Conservation (phyloP, 2,113 vertebrate genomes). For the Peucedramus taeniatus region DNA sequence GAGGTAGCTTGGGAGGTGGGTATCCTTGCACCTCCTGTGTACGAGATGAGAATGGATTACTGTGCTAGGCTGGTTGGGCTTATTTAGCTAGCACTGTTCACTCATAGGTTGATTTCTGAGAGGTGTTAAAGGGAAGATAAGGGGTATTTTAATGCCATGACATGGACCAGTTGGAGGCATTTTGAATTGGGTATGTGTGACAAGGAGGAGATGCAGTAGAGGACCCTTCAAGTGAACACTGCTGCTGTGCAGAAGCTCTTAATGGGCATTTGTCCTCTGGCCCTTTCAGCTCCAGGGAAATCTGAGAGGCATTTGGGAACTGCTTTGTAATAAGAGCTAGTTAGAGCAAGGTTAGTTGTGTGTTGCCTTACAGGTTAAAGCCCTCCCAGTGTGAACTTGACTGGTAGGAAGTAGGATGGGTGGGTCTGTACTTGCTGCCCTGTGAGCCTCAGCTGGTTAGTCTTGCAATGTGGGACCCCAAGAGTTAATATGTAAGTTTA, state of each 20-base stretch:
- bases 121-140: neutral
- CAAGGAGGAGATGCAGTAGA: neutral
- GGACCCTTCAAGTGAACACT: neutral
- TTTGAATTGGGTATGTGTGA: neutral
- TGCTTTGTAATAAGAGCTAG: neutral
- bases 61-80: neutral
- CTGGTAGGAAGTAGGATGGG: neutral
- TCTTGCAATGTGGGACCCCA: rapidly evolving
- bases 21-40: neutral
- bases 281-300: neutral
- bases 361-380: neutral
- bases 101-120: neutral
- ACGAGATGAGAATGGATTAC: neutral
- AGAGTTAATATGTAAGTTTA: neutral
- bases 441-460: neutral
- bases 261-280: neutral
- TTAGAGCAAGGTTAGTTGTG: neutral
- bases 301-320: neutral
- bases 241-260: neutral
- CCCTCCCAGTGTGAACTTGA: neutral
- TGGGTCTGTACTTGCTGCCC: neutral
- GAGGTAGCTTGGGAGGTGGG: neutral
- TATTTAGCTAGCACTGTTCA: neutral
- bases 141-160: neutral
- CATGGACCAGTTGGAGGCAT: neutral